Conservation (phyloP, 2,888 invertebrate genomes). For the Caenorhabditis sp. region DNA sequence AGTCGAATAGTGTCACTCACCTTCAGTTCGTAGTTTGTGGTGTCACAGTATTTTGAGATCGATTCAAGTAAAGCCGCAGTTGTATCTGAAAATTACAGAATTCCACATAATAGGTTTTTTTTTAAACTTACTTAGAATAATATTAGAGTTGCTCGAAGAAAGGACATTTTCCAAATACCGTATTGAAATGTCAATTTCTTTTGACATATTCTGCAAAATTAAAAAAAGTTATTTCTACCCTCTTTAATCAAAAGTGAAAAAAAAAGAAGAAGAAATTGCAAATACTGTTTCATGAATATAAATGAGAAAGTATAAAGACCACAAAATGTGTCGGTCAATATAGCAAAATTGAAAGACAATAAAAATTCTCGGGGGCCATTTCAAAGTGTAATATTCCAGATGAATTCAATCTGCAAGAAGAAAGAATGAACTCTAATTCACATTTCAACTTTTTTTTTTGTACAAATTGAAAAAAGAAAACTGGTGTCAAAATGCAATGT, state of each 20-base stretch:
- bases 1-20: slow-evolving; percentile 4
- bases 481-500: neutral
- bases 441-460: neutral
- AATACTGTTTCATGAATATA: slow-evolving; percentile 6
- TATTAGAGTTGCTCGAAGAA: slow-evolving; percentile 34
- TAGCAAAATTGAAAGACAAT: neutral
- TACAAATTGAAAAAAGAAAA: neutral
- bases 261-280: neutral
- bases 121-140: slow-evolving; percentile 33
- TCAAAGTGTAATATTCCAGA: slow-evolving; percentile 2
- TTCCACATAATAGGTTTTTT: neutral
- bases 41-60: slow-evolving; percentile 41
- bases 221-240: neutral
- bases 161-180: slow-evolving; percentile 44
- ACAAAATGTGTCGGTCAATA: neutral
- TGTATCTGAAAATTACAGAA: slow-evolving; percentile 28
- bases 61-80: slow-evolving; percentile 46
- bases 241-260: neutral
- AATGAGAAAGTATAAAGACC: slow-evolving; percentile 1
- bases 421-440: neutral
- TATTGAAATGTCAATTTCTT: slow-evolving; percentile 46
- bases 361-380: no score
- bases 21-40: slow-evolving; percentile 29
- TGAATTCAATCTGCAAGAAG: neutral
- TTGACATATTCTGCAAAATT: slow-evolving; percentile 29